Base-by-base conservation (phyloP, 2,113 vertebrate genomes). In the Dromaius novaehollandiae region DNA sequence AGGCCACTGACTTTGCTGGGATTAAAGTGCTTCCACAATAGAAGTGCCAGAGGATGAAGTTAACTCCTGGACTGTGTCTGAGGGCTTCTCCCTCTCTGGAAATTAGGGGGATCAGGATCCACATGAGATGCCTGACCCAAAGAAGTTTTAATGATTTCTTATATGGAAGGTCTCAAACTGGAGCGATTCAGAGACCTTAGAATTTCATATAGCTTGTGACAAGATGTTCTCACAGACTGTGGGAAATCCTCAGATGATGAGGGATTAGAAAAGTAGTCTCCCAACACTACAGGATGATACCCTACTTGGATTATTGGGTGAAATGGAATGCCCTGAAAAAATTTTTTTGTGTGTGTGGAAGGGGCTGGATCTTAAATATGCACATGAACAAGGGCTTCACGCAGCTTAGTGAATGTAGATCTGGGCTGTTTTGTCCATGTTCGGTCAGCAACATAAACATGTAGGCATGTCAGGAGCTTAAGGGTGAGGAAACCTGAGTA, bases 1-100 rank as follows among this genome's bases (percentile, higher is more conserved):
- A 68, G 11, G 16, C 63, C 44, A 38, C 6, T 0, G 4, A 13
- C 46, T 42, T 1, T 12, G 26, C 7, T 0, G 0, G 25, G 42
- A 56, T 20, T 42, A 36, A n/a, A 75, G 46, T 22, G 18, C 56
- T 60, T 34, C 16, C 32, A 19, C 30, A 60, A 34, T 34, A 77
- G 48, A 30, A 21, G 4, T 36, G 21, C 8, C 30, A 48, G 22
- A 44, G 15, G 36, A 68, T 9, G 78, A 1, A 34, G 28, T 12
- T 58, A 7, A 25, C 1, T 22, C 63, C 51, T 28, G 17, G 48
- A 2, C 32, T 77, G 4, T 9, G n/a, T 50, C 36, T 50, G 65
- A 90, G 8, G 17, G 5, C 30, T 90, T 88, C 13, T 48, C 36
- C 66, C 17, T 73, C 25, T 53, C 71, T 74, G 51, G 32, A 65